Conservation (phyloP, 2,888 invertebrate species). For the Philopedon plagiatum region DNA sequence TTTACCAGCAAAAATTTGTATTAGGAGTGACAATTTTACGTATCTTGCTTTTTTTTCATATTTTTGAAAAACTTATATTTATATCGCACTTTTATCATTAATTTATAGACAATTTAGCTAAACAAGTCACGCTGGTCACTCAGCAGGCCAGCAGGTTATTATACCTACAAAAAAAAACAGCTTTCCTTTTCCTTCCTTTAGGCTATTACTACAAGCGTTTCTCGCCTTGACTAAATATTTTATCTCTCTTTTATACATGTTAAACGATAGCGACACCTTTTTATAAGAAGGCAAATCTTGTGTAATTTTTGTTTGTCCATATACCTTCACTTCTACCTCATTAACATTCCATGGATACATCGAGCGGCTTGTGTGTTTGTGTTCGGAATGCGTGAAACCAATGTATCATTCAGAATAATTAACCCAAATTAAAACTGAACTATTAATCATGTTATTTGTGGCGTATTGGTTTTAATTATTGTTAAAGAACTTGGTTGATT, state of each 20-base stretch:
- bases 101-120: not conserved
- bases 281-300: slow-evolving; percentile 18
- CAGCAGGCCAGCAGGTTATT: not conserved
- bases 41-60: no score
- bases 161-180: slow-evolving; percentile 25
- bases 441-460: slow-evolving; percentile 9
- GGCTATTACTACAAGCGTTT: slow-evolving; percentile 25
- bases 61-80: no score
- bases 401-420: slow-evolving; percentile 16
- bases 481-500: not conserved
- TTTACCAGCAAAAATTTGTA: no score
- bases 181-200: slow-evolving; percentile 43
- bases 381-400: slow-evolving; percentile 29
- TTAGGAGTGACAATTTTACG: no score
- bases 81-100: no score
- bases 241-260: not conserved
- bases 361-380: slow-evolving; percentile 20
- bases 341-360: slow-evolving; percentile 34
- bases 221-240: slow-evolving; percentile 10
- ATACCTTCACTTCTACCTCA: slow-evolving; percentile 39
- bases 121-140: slow-evolving; percentile 16
- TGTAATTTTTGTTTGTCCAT: slow-evolving; percentile 38
- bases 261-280: slow-evolving; percentile 5
- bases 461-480: slow-evolving; percentile 13
- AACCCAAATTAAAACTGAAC: slow-evolving; percentile 8